Evolutionary conservation across 2,888 invertebrate species (phyloP).

Genomic region (Timema cristinae): DNA sequence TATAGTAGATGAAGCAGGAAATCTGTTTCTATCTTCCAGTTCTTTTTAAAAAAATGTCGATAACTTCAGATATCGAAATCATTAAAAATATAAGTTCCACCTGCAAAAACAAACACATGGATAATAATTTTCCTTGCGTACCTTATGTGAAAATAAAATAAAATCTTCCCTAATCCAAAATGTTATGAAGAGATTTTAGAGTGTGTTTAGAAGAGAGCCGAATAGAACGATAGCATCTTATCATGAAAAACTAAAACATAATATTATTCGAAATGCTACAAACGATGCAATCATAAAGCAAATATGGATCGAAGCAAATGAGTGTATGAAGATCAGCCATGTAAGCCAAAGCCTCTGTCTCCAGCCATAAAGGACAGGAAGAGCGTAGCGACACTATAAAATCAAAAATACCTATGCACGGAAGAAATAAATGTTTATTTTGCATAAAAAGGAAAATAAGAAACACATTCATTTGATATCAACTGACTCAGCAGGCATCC

Average conservation of each 20-base stretch:
- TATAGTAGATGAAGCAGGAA: too few species aligned
- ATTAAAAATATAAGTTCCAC: neutral
- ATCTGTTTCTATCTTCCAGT: too few species aligned
- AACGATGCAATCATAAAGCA: neutral
- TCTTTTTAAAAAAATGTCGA: too few species aligned
- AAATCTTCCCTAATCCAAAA: neutral
- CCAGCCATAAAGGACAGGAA: neutral
- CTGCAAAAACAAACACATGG: neutral
- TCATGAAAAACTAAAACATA: neutral
- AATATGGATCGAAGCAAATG: neutral
- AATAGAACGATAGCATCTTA: neutral
- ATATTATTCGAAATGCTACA: neutral
- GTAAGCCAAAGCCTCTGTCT: neutral
- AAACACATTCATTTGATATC: neutral
- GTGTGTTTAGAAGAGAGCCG: neutral
- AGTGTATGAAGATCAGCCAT: neutral
- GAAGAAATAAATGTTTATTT: neutral
- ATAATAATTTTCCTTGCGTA: neutral
- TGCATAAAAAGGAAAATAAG: neutral
- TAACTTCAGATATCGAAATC: neutral
- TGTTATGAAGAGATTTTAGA: neutral
- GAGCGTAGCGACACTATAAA: neutral
- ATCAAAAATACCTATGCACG: neutral
- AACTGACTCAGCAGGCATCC: constrained; percentile 11
- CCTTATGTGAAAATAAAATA: neutral